phyloP scores from a whole-genome alignment of 2,888 invertebrate species.

The Homarus gammarus region DNA sequence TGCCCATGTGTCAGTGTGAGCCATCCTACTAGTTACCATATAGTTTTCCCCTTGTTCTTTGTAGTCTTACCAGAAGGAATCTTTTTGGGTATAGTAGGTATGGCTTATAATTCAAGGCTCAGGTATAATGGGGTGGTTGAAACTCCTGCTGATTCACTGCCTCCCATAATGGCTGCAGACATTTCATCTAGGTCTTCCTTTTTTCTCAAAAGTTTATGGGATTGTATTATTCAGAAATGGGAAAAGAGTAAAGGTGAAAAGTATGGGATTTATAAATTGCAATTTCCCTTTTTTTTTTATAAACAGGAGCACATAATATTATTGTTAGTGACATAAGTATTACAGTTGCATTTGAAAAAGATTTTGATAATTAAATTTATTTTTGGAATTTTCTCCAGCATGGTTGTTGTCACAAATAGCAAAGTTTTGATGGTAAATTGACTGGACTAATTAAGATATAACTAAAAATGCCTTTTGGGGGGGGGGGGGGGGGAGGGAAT shows the following conservation, averaged over 20 bases:
- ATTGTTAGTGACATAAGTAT: background rate
- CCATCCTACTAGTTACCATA: constrained; percentile 5
- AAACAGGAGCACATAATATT: background rate
- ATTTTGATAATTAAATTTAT: background rate
- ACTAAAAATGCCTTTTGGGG: constrained; percentile 5
- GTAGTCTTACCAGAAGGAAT: constrained; percentile 4
- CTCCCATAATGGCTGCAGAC: constrained; percentile 2
- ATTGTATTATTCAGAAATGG: background rate
- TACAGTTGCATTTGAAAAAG: background rate
- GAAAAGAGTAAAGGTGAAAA: background rate
- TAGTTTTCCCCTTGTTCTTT: background rate
- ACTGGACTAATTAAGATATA: background rate
- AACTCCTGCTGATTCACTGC: constrained; percentile 20
- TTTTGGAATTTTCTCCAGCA: background rate
- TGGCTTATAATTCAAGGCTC: constrained; percentile 47
- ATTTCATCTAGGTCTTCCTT: background rate
- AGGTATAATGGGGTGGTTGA: constrained; percentile 31
- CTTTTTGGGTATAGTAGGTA: constrained; percentile 22
- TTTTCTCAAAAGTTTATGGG: constrained; percentile 12
- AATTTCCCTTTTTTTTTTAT: background rate
- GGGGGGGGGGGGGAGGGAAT: too few species aligned
- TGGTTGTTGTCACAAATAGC: constrained; percentile 9
- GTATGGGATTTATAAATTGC: background rate
- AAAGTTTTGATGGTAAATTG: background rate
- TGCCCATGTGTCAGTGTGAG: constrained; percentile 44